Evolutionary conservation across 2,113 vertebrate species (phyloP).

Genomic region (Sula dactylatra): DNA sequence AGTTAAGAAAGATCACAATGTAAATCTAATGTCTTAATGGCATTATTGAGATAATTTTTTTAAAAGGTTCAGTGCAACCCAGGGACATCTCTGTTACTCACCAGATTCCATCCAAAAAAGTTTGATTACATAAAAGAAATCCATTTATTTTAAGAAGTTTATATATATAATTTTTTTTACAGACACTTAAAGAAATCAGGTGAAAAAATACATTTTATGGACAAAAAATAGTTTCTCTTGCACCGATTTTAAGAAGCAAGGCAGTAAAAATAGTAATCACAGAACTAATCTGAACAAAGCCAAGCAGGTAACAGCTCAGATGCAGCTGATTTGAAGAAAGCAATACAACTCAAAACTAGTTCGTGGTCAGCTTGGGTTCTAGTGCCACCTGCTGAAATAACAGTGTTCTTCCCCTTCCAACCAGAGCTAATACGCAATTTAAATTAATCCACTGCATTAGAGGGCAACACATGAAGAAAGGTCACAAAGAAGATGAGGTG

Average conservation of each 20-base stretch:
- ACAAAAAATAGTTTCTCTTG: background rate
- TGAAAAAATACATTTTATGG: background rate
- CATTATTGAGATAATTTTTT: background rate
- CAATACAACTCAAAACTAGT: background rate
- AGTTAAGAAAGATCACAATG: background rate
- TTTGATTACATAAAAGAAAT: background rate
- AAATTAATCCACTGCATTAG: background rate
- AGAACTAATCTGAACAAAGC: background rate
- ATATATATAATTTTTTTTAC: background rate
- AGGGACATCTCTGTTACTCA: background rate
- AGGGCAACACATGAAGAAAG: background rate
- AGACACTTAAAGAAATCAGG: background rate
- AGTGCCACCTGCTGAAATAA: slow-evolving; percentile 47
- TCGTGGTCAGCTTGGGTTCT: slow-evolving; percentile 1
- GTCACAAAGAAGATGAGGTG: slow-evolving; percentile 45
- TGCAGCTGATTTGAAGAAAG: background rate
- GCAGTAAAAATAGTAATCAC: background rate
- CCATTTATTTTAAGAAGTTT: background rate
- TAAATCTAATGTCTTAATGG: background rate
- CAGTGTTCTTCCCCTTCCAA: background rate
- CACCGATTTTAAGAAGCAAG: background rate
- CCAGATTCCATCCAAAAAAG: background rate
- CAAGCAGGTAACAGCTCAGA: background rate
- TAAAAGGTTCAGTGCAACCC: background rate
- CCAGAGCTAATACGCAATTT: background rate